Evolutionary conservation across 2,797 vertebrate species (phyloP).

Genomic region (Pyrocephalus nanus): DNA sequence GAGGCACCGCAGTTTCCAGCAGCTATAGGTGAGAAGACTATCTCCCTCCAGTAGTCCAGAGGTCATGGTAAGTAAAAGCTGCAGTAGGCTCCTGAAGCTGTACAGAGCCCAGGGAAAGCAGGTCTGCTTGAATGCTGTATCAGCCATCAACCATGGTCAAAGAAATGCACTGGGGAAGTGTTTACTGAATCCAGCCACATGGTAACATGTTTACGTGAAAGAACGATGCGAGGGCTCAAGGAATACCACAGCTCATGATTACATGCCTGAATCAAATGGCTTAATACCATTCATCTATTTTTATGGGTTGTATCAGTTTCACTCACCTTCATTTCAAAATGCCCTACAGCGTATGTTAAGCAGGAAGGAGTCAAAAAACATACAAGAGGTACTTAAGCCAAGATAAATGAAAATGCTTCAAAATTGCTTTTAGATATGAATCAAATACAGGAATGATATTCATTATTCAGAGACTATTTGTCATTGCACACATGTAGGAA

Average conservation of each 20-base stretch:
- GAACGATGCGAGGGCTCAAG: not conserved
- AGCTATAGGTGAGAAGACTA: not conserved
- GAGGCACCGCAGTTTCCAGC: not conserved
- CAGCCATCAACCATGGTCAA: not conserved
- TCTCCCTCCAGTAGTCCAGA: not conserved
- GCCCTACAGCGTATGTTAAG: not conserved
- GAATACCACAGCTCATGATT: conserved; percentile 11
- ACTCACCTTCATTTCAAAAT: conserved; percentile 28
- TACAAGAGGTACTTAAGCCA: not conserved
- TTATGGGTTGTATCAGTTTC: conserved; percentile 47
- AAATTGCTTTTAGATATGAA: not conserved
- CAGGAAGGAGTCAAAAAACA: conserved; percentile 37
- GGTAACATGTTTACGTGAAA: not conserved
- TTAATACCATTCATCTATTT: conserved; percentile 49
- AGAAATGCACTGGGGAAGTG: not conserved
- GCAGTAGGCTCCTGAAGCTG: not conserved
- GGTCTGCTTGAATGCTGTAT: not conserved
- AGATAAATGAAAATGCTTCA: not conserved
- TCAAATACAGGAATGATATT: not conserved
- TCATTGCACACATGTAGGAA: not conserved
- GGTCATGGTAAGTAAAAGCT: not conserved
- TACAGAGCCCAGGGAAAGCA: not conserved
- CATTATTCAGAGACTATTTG: not conserved
- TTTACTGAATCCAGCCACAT: not conserved
- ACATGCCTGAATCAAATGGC: conserved; percentile 20